Percentiles rank a stretch among this genome's conserved stretches.
Conservation (phyloP, 2,888 invertebrate species). For the Omphaloscelis lunosa region DNA sequence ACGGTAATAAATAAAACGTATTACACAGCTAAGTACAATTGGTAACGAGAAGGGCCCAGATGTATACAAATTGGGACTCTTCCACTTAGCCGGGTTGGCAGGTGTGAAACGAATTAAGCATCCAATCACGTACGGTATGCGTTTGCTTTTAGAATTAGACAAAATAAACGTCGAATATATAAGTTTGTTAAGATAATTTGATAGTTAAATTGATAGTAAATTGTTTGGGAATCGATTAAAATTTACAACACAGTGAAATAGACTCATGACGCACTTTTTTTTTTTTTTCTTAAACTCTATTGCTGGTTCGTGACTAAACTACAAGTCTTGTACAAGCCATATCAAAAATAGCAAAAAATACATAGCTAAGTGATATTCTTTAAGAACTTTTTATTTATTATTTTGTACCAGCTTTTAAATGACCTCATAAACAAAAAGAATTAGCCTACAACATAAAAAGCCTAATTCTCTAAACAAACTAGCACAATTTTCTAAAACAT, state of each 20-base stretch:
- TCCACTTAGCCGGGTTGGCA: conserved; percentile 57
- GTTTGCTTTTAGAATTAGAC: conserved; percentile 57
- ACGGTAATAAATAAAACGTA: conserved; percentile 57
- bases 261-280: background rate
- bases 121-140: conserved; percentile 60
- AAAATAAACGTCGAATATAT: conserved; percentile 29
- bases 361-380: background rate
- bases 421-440: background rate
- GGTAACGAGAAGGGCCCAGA: conserved; percentile 27
- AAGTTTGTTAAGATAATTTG: background rate
- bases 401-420: background rate
- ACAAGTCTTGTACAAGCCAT: too few species aligned
- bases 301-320: background rate
- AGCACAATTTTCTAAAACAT: conserved; percentile 58
- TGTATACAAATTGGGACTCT: conserved; percentile 53
- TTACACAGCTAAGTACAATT: conserved; percentile 47
- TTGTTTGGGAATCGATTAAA: background rate
- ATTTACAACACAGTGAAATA: background rate
- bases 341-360: background rate
- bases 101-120: conserved; percentile 65
- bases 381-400: background rate
- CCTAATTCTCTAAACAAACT: conserved; percentile 30
- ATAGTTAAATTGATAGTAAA: background rate
- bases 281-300: background rate
- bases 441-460: background rate